Evolutionary conservation across 2,888 invertebrate species (phyloP).

Genomic region (Laspeyria flexula): DNA sequence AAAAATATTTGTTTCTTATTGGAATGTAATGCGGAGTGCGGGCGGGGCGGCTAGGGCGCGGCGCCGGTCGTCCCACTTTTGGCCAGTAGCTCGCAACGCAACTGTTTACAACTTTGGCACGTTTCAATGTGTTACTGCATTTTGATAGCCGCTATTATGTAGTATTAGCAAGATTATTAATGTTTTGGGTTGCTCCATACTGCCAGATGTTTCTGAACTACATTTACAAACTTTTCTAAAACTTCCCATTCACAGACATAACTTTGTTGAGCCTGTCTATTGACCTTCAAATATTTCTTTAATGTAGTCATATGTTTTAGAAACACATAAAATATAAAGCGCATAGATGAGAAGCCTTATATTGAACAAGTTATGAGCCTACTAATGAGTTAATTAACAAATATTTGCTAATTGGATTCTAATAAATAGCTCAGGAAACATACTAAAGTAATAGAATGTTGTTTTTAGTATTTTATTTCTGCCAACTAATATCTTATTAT

Average conservation of each 20-base stretch:
- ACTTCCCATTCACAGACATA: not conserved
- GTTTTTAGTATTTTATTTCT: not conserved
- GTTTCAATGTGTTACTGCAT: constrained; percentile 30
- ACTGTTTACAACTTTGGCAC: constrained; percentile 48
- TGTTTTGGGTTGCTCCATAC: not conserved
- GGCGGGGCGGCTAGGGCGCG: constrained; percentile 71
- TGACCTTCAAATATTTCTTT: not conserved
- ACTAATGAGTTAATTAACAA: constrained; percentile 13
- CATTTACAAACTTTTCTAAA: not conserved
- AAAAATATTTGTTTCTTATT: constrained; percentile 47
- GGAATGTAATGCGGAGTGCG: constrained; percentile 53
- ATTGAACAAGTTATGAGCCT: not conserved
- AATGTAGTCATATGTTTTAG: not conserved
- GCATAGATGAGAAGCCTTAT: not conserved
- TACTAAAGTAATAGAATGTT: too few species aligned
- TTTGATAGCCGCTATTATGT: constrained; percentile 16
- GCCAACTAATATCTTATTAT: too few species aligned
- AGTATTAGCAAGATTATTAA: not conserved
- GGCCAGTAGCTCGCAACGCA: constrained; percentile 41
- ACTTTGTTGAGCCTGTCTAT: too few species aligned
- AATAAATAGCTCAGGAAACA: constrained; percentile 9
- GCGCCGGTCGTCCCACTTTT: constrained; percentile 76
- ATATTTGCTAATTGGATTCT: constrained; percentile 25
- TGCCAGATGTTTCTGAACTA: not conserved
- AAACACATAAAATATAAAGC: not conserved